Conservation (phyloP, 2,113 vertebrate species). For the Glaucidium brasilianum region DNA sequence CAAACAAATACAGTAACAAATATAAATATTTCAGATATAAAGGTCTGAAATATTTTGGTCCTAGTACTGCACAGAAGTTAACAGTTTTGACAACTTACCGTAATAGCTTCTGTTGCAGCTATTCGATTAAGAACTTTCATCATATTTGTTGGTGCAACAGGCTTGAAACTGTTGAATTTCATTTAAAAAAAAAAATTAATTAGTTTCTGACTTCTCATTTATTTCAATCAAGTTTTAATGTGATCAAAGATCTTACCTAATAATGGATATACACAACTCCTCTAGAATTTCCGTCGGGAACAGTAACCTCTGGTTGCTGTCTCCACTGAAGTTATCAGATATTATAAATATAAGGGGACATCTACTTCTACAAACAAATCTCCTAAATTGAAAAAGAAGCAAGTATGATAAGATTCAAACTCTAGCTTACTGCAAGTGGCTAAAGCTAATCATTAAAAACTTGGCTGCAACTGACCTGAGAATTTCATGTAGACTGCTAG, state of each 20-base stretch:
- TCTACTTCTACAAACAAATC: conserved; percentile 78
- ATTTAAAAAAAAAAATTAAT: background rate
- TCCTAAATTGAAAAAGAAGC: conserved; percentile 70
- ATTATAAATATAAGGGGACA: conserved; percentile 89
- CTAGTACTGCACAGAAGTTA: background rate
- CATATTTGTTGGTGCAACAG: conserved; percentile 90
- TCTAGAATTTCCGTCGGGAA: conserved; percentile 87
- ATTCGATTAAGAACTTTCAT: conserved; percentile 89
- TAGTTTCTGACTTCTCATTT: conserved; percentile 5
- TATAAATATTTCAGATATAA: background rate
- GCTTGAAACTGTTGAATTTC: conserved; percentile 87
- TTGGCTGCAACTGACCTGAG: conserved; percentile 81
- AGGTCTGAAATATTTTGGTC: background rate
- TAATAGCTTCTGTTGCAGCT: conserved; percentile 76
- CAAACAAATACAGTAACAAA: background rate
- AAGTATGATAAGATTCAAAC: background rate
- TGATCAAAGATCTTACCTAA: conserved; percentile 77
- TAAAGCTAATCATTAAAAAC: background rate
- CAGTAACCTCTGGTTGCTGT: conserved; percentile 81
- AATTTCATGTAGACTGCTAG: conserved; percentile 82
- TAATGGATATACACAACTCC: conserved; percentile 80
- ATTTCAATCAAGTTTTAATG: background rate
- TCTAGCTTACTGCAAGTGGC: background rate
- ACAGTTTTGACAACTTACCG: conserved; percentile 72
- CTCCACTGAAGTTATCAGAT: conserved; percentile 87